Evolutionary conservation across 2,888 invertebrate genomes (phyloP), one percentile per base, ranked within the genome.

Genomic region (Hermaeophaga mercurialis): DNA sequence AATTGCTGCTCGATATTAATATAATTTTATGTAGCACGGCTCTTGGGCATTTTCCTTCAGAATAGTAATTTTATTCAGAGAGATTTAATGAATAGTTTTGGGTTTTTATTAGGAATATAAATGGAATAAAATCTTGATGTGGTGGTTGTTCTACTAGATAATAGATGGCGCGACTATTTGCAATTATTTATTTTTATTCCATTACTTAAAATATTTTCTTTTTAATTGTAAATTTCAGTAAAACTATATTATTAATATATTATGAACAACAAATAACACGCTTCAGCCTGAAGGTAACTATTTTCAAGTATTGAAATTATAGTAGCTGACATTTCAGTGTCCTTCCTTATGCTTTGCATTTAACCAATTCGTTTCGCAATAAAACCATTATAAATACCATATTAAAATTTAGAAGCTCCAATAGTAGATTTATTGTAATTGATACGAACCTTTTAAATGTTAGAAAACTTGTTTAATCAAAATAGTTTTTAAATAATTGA

Each of bases 1-100:
- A 73, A 72, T 74, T 73, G 66, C 67, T 65, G 63, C 66, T 73
- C 69, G 67, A 69, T 75, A 77, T 78, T 76, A 77, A 77, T 77
- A 74, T 77, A 77, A 78, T 77, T 75, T 75, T 70, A 67, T 69
- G 69, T 70, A 70, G 71, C 66, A 69, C 69, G 64, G 73, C 75
- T 73, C 63, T 62, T 59, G 67, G 73, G 67, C 65, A 48, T 48
- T 58, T 60, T 58, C 55, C 50, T 62, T 61, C 66, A 56, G 68
- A 66, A 66, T 66, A 68, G 66, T 69, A 67, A 69, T 69, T 70
- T 69, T 57, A 66, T 67, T 66, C 65, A 66, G 59, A 55, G 63
- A 58, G 63, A 67, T 68, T 69, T 64, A 58, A 66, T 66, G 64
- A 64, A 65, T 66, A 66, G 61, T 48, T 47, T 31, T 43, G 24